Evolutionary conservation across 2,797 vertebrate genomes (phyloP), one percentile per base, ranked within the genome.

Genomic region (Bradypodion ventrale): DNA sequence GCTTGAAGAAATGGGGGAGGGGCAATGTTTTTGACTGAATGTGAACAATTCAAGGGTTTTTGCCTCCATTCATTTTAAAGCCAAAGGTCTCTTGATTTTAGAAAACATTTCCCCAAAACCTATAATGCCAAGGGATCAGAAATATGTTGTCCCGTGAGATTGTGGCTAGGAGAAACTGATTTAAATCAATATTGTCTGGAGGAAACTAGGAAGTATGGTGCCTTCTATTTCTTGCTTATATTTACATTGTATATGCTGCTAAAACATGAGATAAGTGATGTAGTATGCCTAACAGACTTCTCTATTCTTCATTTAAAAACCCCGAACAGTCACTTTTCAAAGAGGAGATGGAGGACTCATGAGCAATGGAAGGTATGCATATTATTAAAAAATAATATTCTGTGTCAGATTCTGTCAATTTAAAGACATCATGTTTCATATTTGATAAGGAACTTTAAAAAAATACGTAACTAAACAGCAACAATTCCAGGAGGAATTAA

Each of bases 331-430:
- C 92, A 99, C 98, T 72, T 99, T 99, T 97, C 99, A 99, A 95
- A 97, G 98, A 96, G 98, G 98, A 75, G 99, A 99, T 85, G 98
- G 98, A 88, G 98, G 98, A 93, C 95, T 99, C 95, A 99, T 99
- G 98, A 99, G 97, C 97, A 99, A 99, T 83, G 99, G 99, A 95
- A 99, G 98, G 99, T 99, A 96, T 78, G 93, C 85, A 88, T 80
- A 56, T 74, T 78, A 89, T 73, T 85, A 70, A 90, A 85, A 74
- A 73, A 60, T 90, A 46, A 90, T 90, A 40, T 21, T 25, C 27
- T 16, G 13, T 69, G 72, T 81, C 27, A 32, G 19, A 2, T 70
- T 60, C 19, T 78, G 23, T 63, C 42, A 73, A 65, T 65, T 62
- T 52, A 78, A 63, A n/a, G 2, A 85, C 13, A 46, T 69, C 15